phyloP scores from a whole-genome alignment of 2,113 vertebrate genomes.

The Calypte anna region DNA sequence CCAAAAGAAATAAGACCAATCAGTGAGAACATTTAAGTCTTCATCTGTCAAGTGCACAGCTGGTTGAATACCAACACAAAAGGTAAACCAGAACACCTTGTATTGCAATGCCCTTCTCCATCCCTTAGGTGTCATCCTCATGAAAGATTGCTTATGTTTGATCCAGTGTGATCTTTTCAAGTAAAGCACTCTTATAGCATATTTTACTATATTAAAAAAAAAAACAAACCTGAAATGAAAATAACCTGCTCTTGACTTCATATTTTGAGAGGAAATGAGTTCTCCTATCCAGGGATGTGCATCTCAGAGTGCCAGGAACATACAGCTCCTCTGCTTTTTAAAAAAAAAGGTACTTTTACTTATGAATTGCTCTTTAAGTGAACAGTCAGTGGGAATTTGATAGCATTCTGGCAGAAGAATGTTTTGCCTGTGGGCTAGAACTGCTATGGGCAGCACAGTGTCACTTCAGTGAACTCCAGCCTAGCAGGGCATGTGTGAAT shows the following conservation, averaged over 20 bases:
- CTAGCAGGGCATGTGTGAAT: constrained; percentile 54
- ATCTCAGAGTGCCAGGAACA: not conserved
- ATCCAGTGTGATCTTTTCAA: not conserved
- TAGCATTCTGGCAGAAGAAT: constrained; percentile 40
- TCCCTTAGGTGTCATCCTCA: not conserved
- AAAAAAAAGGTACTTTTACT: not conserved
- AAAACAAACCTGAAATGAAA: not conserved
- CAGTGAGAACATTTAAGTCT: not conserved
- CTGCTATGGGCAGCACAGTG: constrained; percentile 42
- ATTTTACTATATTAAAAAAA: not conserved
- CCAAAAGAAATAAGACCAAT: not conserved
- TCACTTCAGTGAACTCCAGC: constrained; percentile 54
- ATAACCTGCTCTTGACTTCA: not conserved
- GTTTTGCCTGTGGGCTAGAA: constrained; percentile 42
- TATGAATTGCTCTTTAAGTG: constrained; percentile 45
- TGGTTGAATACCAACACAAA: not conserved
- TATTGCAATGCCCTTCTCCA: not conserved
- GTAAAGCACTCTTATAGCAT: fast-evolving
- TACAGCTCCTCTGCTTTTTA: not conserved
- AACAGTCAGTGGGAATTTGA: constrained; percentile 20
- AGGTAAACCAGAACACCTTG: fast-evolving
- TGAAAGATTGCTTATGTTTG: not conserved
- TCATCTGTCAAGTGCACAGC: not conserved
- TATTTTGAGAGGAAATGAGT: not conserved
- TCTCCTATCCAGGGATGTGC: not conserved